Base-by-base conservation (phyloP, 2,888 invertebrate species). In the Apoderus coryli region DNA sequence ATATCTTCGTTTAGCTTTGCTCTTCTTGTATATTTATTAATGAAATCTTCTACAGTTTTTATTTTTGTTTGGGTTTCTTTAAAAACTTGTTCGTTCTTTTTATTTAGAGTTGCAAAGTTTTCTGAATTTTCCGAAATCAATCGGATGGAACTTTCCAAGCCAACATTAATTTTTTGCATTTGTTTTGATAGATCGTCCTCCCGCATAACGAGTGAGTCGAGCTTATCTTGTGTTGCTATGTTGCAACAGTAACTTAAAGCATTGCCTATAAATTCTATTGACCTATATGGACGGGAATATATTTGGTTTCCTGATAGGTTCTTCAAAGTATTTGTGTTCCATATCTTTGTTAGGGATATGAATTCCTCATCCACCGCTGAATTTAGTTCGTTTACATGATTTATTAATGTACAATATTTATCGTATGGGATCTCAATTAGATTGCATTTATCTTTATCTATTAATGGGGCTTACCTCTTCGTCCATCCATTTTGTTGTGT, bases 231-330 rank as follows among this genome's bases (percentile, higher is more conserved):
- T 7, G 19, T 19, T 6, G 19, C 19, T 19, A 34, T 25, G 6
- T 19, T 32, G 16, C 34, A 34, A 12, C 34, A 34, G 9, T 10
- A 34, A 13, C 10, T 16, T 10, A 34, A 22, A 3, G 27, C 32
- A 14, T 32, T 22, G 5, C 34, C 34, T 6, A 34, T 19, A 14
- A 34, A 34, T 14, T 34, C 27, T 14, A 34, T 14, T 13, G 34
- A 12, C 10, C 34, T 10, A n/a, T n/a, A n/a, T n/a, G n/a, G n/a
- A n/a, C n/a, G n/a, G n/a, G n/a, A n/a, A n/a, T n/a, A n/a, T n/a
- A n/a, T n/a, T n/a, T n/a, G n/a, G n/a, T n/a, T n/a, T n/a, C n/a
- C n/a, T n/a, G n/a, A n/a, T n/a, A n/a, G n/a, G n/a, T n/a, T n/a
- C n/a, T n/a, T n/a, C n/a, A n/a, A n/a, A n/a, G n/a, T n/a, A n/a